A percentile compares a stretch with the other conserved stretches of the same genome.
Conservation (phyloP, 2,888 invertebrate genomes). For the Melieria crassipennis region DNA sequence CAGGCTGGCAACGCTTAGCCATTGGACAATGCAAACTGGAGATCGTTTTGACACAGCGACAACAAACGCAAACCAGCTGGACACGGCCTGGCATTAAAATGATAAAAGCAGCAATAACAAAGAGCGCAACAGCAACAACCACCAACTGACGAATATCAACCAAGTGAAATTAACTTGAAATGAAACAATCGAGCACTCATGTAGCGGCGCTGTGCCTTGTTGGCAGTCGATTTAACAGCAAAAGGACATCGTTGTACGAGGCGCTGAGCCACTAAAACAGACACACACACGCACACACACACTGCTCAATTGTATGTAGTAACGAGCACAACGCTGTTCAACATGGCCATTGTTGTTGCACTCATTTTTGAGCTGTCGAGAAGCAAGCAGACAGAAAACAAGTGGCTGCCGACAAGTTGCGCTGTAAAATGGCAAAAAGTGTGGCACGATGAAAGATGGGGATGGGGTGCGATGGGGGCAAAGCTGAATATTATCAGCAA, state of each 20-base stretch:
- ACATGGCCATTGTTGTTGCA: not conserved
- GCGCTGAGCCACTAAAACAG: not conserved
- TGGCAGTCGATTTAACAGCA: not conserved
- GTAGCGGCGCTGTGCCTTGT: not conserved
- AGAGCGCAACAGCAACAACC: not conserved
- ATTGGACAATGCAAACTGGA: not conserved
- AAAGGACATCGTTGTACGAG: not conserved
- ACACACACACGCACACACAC: too few species aligned
- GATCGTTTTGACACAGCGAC: not conserved
- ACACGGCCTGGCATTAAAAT: slow-evolving; percentile 2
- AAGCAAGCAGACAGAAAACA: not conserved
- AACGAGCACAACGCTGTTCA: not conserved
- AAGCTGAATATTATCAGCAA: slow-evolving; percentile 24
- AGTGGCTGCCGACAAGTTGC: not conserved
- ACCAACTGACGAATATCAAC: not conserved
- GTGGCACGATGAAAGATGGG: too few species aligned
- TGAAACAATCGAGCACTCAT: slow-evolving; percentile 20
- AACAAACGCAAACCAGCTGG: not conserved
- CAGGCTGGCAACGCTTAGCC: not conserved
- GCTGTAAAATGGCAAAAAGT: not conserved
- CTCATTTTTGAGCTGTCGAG: not conserved
- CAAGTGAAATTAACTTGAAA: slow-evolving; percentile 23
- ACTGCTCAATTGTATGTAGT: not conserved
- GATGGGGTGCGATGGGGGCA: too few species aligned
- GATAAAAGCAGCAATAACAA: slow-evolving; percentile 4